Base-by-base conservation (phyloP, 1,140 invertebrate genomes). In the Dufourea novaeangliae region DNA sequence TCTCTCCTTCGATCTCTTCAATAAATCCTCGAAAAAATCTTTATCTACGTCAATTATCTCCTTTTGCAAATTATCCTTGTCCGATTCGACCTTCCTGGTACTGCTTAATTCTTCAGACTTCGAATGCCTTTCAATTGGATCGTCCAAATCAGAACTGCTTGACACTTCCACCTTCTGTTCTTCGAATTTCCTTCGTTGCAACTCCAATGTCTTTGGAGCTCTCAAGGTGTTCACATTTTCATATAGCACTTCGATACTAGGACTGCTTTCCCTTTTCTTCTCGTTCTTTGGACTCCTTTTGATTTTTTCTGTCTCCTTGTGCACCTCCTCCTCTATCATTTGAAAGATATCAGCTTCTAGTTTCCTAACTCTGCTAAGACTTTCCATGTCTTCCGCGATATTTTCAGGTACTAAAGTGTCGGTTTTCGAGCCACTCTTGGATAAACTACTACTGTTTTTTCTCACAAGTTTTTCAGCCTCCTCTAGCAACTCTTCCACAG, bases 1-100 rank as follows among this genome's bases (percentile, higher is more conserved):
- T 64, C 83, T 90, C 63, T 92, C 90, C n/a, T 88, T 88, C 0
- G 91, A 90, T 57, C 59, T 85, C 37, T 85, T 88, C 17, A 92
- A 67, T 27, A 92, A 78, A 83, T 88, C 86, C 32, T 90, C 90
- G 44, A 93, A 93, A 63, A 92, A 93, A 61, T 91, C 88, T 62
- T 92, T 90, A 46, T 92, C 92, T 1, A 92, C 91, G n/a, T 93
- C 92, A 0, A 88, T 92, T 29, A 93, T 92, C 78, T 93, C 91
- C 62, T 93, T 92, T 32, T 90, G 87, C 7, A 93, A 50, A 79
- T 85, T 92, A 8, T 91, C 90, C 29, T 92, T 91, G 14, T 87
- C 86, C 1, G 82, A 84, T 34, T 86, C 78, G 4, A 71, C n/a
- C 64, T 83, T 88, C 34, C 86, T 88, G 1, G 70, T 25, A 34